phyloP scores from a whole-genome alignment of 2,113 vertebrate species.

The Pelobates fuscus region DNA sequence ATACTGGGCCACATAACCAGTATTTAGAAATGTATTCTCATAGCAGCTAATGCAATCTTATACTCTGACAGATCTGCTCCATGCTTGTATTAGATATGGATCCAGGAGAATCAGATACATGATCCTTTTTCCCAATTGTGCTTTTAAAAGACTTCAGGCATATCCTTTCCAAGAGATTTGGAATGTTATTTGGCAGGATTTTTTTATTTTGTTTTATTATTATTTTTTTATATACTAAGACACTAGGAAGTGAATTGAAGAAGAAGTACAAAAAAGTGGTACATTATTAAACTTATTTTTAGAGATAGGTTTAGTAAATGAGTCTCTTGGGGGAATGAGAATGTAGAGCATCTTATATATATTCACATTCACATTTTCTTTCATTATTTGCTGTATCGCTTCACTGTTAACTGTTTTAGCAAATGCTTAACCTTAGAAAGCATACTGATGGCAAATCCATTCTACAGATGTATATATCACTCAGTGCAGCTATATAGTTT shows the following conservation, averaged over 20 bases:
- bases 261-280: background rate
- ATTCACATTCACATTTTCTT: background rate
- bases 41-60: slow-evolving; percentile 3
- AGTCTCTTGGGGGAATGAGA: background rate
- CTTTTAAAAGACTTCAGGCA: slow-evolving; percentile 28
- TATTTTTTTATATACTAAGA: no score
- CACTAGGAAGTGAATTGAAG: slow-evolving; percentile 19
- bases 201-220: background rate
- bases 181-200: slow-evolving; percentile 36
- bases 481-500: background rate
- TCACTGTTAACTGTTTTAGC: background rate
- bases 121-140: slow-evolving; percentile 31
- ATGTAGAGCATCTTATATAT: background rate
- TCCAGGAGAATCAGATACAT: slow-evolving; percentile 28
- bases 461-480: background rate
- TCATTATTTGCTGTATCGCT: background rate
- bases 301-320: background rate
- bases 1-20: background rate
- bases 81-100: slow-evolving; percentile 25
- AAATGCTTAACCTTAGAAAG: background rate
- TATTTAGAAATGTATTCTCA: slow-evolving; percentile 8
- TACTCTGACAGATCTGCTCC: slow-evolving; percentile 35
- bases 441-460: background rate
- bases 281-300: background rate
- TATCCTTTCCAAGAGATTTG: slow-evolving; percentile 37